Evolutionary conservation across 2,797 vertebrate species (phyloP), one percentile per base, ranked within the genome.

Genomic region (Petrocephalus schoutedeni): DNA sequence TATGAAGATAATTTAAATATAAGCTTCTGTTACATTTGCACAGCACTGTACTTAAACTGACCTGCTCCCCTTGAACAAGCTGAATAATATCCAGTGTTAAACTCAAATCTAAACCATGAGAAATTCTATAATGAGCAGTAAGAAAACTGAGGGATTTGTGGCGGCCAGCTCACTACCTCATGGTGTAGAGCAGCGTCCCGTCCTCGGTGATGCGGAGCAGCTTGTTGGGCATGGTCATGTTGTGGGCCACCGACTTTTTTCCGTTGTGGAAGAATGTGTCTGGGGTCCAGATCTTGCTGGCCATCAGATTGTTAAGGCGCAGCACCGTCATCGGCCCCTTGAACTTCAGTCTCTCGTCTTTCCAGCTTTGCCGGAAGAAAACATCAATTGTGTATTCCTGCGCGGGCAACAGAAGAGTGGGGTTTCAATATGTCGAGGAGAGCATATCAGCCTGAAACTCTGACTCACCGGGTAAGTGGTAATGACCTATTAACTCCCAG

Each of bases 211-310:
- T 98, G 88, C 98, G 92, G 90, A 98, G 94, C 51, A 98, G 95
- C 93, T 98, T 98, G 92, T 98, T 98, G 90, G 98, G 98, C 90
- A 98, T 98, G 5, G 98, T 98, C 97, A 98, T 98, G 91, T 98
- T 98, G 87, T 98, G 98, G 36, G 97, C 98, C 80, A 98, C 98
- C 2, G 98, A 98, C 94, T 98, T 98, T 93, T 98, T 98, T 87
- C 98, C 98, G 23, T 98, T 98, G 89, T 98, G 97, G 90, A 98
- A 98, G 94, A 98, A 98, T 19, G 98, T 98, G 58, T 98, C 98
- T 0, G 98, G 98, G 4, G 98, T 98, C 98, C 97, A 98, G 90
- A 98, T 98, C 93, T 98, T 98, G 93, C 97, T 98, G 88, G 98
- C 98, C 95, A 98, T 97, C 91, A 98, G 94, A 92, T 98, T 98